These are phyloP conservation scores for Osmerus mordax DNA, from an alignment of 2,113 vertebrate species.

Conservation along the genomic window DNA sequence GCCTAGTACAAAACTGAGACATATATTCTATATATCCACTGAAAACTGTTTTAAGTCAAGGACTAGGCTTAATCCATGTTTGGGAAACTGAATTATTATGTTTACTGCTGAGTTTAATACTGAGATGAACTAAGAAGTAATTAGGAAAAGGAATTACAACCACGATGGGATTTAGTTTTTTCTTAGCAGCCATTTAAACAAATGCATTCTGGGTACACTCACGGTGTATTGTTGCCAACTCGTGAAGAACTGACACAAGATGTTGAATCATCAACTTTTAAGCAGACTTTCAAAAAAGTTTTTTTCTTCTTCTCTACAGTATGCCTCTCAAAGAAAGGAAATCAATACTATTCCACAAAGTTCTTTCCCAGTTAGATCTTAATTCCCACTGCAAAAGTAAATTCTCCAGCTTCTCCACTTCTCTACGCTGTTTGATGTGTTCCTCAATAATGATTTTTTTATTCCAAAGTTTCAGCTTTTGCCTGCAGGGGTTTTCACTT, in stretches of 20 bases:
- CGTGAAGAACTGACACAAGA: constrained; percentile 13
- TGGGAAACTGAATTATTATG: too few relatives aligned
- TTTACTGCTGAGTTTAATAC: too few relatives aligned
- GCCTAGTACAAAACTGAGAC: too few relatives aligned
- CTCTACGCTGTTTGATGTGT: constrained; percentile 58
- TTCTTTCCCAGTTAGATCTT: constrained; percentile 47
- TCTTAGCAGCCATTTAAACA: too few relatives aligned
- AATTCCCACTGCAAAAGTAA: constrained; percentile 58
- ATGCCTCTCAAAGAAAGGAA: constrained; percentile 13
- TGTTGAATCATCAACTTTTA: constrained; percentile 32
- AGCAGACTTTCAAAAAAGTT: constrained; percentile 35
- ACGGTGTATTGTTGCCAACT: not conserved
- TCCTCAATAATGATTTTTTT: constrained; percentile 62
- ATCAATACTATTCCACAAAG: constrained; percentile 35
- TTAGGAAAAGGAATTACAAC: too few relatives aligned
- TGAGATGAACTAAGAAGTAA: too few relatives aligned
- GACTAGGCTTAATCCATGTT: too few relatives aligned
- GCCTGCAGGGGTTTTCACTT: constrained; percentile 57
- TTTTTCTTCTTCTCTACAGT: constrained; percentile 11
- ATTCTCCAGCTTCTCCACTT: constrained; percentile 49
- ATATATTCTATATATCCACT: too few relatives aligned
- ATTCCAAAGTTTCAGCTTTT: constrained; percentile 59
- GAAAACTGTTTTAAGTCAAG: too few relatives aligned
- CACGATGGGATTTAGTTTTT: too few relatives aligned
- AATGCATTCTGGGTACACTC: too few relatives aligned